Percentiles rank a stretch among this genome's conserved stretches.
Conservation (phyloP, 2,797 vertebrate species). For the Myotis vivesi region DNA sequence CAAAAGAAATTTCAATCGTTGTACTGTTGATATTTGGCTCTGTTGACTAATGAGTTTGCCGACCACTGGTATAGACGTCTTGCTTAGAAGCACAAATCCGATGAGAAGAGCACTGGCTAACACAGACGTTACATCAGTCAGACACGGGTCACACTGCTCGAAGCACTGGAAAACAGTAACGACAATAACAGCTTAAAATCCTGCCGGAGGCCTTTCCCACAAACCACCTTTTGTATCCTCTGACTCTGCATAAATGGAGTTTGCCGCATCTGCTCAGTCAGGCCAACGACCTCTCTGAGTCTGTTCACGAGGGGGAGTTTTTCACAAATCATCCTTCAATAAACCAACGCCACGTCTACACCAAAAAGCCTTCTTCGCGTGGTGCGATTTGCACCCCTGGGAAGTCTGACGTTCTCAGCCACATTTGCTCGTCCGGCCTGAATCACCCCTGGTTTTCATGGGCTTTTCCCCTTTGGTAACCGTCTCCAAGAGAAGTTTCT, state of each 20-base stretch:
- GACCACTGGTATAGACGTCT: neutral
- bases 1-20: no score
- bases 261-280: neutral
- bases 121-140: accelerated
- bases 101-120: neutral
- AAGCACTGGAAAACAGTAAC: accelerated
- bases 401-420: neutral
- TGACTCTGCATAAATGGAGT: neutral
- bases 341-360: accelerated
- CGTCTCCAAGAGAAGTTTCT: neutral
- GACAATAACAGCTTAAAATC: neutral
- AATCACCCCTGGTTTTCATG: neutral
- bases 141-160: neutral
- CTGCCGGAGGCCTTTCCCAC: neutral
- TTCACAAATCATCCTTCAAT: neutral
- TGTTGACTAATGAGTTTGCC: no score
- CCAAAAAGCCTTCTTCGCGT: neutral
- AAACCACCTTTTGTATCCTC: neutral
- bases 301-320: neutral
- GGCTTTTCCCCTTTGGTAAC: neutral
- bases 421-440: neutral
- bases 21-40: no score
- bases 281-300: neutral
- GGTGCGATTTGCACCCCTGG: neutral
- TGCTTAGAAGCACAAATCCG: neutral